A percentile compares a stretch with the other conserved stretches of the same genome.
phyloP scores from a whole-genome alignment of 2,797 vertebrate genomes.

The Acrossocheilus wenchowensis region DNA sequence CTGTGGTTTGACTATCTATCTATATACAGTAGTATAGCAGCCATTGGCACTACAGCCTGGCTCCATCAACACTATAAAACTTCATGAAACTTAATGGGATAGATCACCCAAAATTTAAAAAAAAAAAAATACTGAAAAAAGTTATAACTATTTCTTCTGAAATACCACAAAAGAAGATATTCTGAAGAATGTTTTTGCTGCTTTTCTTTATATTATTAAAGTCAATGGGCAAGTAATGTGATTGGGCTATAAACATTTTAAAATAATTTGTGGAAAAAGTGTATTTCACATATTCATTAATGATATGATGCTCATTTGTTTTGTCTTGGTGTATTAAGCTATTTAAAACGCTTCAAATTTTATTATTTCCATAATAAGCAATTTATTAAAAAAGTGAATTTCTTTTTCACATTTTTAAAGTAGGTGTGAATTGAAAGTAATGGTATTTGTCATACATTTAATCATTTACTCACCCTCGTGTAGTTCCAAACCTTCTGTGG shows the following conservation, averaged over 20 bases:
- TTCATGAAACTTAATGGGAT: neutral
- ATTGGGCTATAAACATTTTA: neutral
- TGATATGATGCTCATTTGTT: neutral
- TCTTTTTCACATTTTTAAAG: neutral
- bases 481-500: neutral
- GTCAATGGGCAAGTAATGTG: neutral
- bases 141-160: neutral
- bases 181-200: neutral
- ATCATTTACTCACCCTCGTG: neutral
- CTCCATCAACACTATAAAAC: conserved; percentile 25
- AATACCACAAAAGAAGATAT: neutral
- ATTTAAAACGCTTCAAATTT: neutral
- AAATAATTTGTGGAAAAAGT: neutral
- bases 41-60: conserved; percentile 5
- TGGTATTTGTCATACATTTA: neutral
- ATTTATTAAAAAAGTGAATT: neutral
- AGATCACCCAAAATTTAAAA: neutral
- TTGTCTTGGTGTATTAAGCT: neutral
- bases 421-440: neutral
- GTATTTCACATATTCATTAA: neutral
- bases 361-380: no score
- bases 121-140: neutral
- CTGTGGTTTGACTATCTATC: conserved; percentile 35
- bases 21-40: neutral
- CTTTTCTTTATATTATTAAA: neutral